A percentile compares a stretch with the other conserved stretches of the same genome.
These are phyloP conservation scores for Isoperla grammatica DNA, from an alignment of 2,888 invertebrate species.

Conservation along the genomic window DNA sequence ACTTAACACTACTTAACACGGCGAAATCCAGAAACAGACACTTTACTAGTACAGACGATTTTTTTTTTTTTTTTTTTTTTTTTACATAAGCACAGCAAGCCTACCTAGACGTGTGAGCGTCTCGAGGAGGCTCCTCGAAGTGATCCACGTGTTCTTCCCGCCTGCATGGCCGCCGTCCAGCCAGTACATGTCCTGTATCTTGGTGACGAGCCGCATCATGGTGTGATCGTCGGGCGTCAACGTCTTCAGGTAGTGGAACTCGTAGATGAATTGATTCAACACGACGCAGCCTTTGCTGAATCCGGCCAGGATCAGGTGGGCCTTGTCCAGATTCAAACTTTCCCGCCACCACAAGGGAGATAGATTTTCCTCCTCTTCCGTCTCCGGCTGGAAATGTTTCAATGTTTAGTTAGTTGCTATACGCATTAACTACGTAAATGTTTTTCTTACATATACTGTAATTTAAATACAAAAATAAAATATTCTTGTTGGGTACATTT, in stretches of 20 bases:
- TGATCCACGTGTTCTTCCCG: conserved; percentile 82
- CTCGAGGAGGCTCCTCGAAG: conserved; percentile 64
- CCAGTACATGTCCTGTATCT: conserved; percentile 78
- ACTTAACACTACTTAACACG: no score
- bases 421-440: no score
- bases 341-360: conserved; percentile 55
- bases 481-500: no score
- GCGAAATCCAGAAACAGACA: no score
- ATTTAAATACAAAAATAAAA: no score
- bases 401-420: no score
- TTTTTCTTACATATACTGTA: no score
- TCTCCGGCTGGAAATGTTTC: not conserved
- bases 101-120: conserved; percentile 66
- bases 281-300: conserved; percentile 94
- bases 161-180: conserved; percentile 90
- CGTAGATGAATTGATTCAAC: conserved; percentile 83
- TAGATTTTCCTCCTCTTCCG: conserved; percentile 3
- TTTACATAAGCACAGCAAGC: no score
- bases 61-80: no score
- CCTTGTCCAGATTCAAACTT: conserved; percentile 52
- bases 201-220: conserved; percentile 57
- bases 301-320: conserved; percentile 62
- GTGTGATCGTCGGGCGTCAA: conserved; percentile 58
- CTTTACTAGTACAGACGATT: no score
- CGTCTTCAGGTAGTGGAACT: conserved; percentile 69